Conservation (phyloP, 1,140 invertebrate species). For the Plodia interpunctella region DNA sequence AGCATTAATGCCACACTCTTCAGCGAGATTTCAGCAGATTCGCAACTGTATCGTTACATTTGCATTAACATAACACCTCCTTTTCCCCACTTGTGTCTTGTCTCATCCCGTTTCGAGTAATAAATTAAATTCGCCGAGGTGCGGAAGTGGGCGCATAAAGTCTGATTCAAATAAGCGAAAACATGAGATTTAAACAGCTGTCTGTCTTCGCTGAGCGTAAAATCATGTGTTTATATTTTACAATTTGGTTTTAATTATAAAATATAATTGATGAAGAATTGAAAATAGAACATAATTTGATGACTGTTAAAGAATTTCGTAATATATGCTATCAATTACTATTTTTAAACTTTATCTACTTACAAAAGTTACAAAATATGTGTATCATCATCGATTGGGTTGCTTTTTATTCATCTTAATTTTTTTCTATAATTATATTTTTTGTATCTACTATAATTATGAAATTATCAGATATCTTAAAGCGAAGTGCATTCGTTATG, state of each 20-base stretch:
- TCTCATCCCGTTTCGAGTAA: slow-evolving; percentile 36
- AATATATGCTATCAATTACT: too few relatives aligned
- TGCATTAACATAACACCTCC: slow-evolving; percentile 3
- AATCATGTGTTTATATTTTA: background rate
- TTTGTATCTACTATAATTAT: too few relatives aligned
- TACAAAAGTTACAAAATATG: too few relatives aligned
- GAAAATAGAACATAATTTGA: too few relatives aligned
- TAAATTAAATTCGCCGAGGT: slow-evolving; percentile 45
- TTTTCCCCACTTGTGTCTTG: slow-evolving; percentile 19
- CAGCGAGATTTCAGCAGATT: background rate
- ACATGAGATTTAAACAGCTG: slow-evolving; percentile 1
- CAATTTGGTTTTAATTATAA: background rate
- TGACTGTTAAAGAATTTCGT: too few relatives aligned
- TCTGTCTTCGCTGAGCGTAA: background rate
- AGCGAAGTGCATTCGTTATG: too few relatives aligned
- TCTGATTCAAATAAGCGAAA: slow-evolving; percentile 19
- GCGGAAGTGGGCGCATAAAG: slow-evolving; percentile 24
- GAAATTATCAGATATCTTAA: too few relatives aligned
- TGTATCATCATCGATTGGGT: too few relatives aligned
- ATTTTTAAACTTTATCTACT: too few relatives aligned
- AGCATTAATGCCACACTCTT: slow-evolving; percentile 6
- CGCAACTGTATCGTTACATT: slow-evolving; percentile 5
- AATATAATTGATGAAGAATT: too few relatives aligned
- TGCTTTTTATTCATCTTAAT: too few relatives aligned
- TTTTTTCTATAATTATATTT: too few relatives aligned